Percentiles rank a stretch among this genome's conserved stretches.
Conservation (phyloP, 2,888 invertebrate species). For the Hypena proboscidalis region DNA sequence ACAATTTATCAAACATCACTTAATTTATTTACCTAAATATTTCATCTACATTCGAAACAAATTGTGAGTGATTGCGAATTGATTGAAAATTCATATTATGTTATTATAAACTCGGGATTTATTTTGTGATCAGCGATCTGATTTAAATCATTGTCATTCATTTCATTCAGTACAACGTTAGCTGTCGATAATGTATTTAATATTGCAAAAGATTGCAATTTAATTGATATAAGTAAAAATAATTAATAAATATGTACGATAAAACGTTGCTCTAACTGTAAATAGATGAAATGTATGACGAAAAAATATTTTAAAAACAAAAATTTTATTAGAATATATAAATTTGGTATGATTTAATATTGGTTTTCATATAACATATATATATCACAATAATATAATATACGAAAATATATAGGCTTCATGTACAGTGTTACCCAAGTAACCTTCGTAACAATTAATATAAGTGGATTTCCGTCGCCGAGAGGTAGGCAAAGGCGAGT, state of each 20-base stretch:
- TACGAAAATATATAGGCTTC: constrained; percentile 29
- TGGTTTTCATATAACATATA: too few species aligned
- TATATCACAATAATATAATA: constrained; percentile 17
- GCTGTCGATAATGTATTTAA: constrained; percentile 18
- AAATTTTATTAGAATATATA: too few species aligned
- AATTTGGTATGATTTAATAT: too few species aligned
- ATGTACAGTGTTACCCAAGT: constrained; percentile 46
- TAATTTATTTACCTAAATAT: too few species aligned
- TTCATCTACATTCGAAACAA: constrained; percentile 19
- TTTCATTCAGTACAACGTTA: constrained; percentile 14
- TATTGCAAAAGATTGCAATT: constrained; percentile 34
- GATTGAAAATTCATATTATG: constrained; percentile 31
- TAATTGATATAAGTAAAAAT: too few species aligned
- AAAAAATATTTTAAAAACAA: too few species aligned
- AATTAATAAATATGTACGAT: too few species aligned
- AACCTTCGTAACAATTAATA: constrained; percentile 56
- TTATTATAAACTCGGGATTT: constrained; percentile 19
- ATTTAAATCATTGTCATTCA: constrained; percentile 25
- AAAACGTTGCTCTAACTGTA: too few species aligned
- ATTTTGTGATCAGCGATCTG: constrained; percentile 19
- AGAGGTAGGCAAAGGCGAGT: constrained; percentile 29
- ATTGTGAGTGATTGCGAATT: constrained; percentile 28
- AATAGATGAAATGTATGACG: too few species aligned
- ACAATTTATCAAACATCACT: too few species aligned
- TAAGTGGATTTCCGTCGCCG: constrained; percentile 39